phyloP scores from a whole-genome alignment of 1,140 invertebrate species.

The Thaumetopoea pityocampa region DNA sequence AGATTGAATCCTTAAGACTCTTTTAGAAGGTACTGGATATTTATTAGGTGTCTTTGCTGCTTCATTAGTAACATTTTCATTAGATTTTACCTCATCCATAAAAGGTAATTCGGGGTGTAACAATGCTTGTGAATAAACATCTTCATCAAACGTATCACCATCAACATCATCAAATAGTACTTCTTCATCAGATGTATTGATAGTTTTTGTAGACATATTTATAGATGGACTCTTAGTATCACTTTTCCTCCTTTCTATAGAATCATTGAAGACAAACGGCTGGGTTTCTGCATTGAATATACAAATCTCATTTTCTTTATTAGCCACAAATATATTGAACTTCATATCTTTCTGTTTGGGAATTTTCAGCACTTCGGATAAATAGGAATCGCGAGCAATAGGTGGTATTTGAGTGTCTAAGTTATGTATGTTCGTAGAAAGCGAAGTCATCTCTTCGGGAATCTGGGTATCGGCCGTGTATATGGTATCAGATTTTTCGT shows the following conservation, averaged over 20 bases:
- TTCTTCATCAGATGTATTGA: conserved; percentile 44
- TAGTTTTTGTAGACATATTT: conserved; percentile 12
- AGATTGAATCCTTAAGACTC: conserved; percentile 19
- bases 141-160: conserved; percentile 27
- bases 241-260: conserved; percentile 2
- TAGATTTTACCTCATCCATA: conserved; percentile 4
- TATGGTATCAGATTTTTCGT: conserved; percentile 14
- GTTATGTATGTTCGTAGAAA: conserved; percentile 31
- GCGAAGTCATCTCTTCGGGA: conserved; percentile 1
- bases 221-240: conserved; percentile 14
- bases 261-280: conserved; percentile 1
- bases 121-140: conserved; percentile 50
- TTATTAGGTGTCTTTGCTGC: conserved; percentile 7
- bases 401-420: conserved; percentile 37
- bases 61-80: conserved; percentile 9
- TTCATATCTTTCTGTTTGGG: conserved; percentile 34
- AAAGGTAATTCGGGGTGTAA: conserved; percentile 24
- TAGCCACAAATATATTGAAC: conserved; percentile 33
- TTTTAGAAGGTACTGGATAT: not conserved
- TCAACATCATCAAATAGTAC: conserved; percentile 56
- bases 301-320: conserved; percentile 40
- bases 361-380: conserved; percentile 39
- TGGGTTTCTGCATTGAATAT: conserved; percentile 48
- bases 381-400: conserved; percentile 23
- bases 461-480: conserved; percentile 32